phyloP scores from a whole-genome alignment of 2,113 vertebrate genomes.

The Gallinago jamesoni region DNA sequence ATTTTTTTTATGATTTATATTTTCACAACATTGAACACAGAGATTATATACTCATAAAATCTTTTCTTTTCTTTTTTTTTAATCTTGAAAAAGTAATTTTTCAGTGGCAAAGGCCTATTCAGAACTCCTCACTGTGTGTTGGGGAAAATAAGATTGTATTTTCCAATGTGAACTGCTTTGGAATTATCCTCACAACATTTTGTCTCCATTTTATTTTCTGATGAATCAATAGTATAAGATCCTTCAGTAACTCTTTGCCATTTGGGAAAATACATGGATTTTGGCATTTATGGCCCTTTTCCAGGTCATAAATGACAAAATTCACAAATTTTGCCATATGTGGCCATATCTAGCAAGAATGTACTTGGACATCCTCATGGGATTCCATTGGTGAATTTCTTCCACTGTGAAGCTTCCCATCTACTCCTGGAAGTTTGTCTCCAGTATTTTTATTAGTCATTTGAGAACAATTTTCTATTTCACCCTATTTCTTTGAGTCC shows the following conservation, averaged over 20 bases:
- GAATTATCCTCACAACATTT: background rate
- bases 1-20: background rate
- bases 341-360: background rate
- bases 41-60: background rate
- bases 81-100: background rate
- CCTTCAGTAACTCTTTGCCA: background rate
- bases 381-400: background rate
- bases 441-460: background rate
- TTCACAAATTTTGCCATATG: background rate
- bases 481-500: background rate
- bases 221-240: background rate
- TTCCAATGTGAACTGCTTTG: background rate
- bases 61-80: background rate
- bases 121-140: background rate
- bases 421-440: background rate
- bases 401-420: background rate
- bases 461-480: background rate
- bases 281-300: background rate
- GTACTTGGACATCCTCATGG: background rate
- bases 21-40: background rate
- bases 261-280: background rate
- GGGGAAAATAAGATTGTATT: background rate
- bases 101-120: rapidly evolving
- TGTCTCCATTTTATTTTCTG: background rate
- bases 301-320: background rate